Evolutionary conservation across 2,888 invertebrate genomes (phyloP).

Genomic region (Anaspis maculata): DNA sequence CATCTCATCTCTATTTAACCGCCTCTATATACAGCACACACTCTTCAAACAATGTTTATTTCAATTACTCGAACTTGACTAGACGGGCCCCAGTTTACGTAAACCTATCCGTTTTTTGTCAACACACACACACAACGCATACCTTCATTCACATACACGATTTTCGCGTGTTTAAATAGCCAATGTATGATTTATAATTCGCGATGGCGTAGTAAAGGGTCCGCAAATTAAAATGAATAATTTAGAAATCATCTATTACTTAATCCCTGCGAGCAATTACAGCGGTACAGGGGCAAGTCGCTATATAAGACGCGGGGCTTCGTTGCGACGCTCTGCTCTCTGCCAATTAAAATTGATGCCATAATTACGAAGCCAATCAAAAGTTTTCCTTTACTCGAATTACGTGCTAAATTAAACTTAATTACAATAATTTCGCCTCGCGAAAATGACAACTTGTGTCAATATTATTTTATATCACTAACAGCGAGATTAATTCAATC

Average conservation of each 20-base stretch:
- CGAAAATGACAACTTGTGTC: constrained; percentile 26
- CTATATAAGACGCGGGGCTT: constrained; percentile 24
- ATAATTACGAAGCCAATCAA: constrained; percentile 41
- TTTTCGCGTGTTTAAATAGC: constrained; percentile 7
- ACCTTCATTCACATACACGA: too few relatives aligned
- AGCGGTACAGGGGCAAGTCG: constrained; percentile 33
- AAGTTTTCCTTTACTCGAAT: constrained; percentile 35
- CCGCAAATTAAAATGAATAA: constrained; percentile 37
- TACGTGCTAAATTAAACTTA: constrained; percentile 34
- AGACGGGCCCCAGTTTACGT: too few relatives aligned
- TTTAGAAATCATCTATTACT: constrained; percentile 37
- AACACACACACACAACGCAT: too few relatives aligned
- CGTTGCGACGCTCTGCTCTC: constrained; percentile 21
- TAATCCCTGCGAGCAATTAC: constrained; percentile 38
- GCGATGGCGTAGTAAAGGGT: constrained; percentile 26
- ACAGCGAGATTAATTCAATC: too few relatives aligned
- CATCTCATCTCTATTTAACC: constrained; percentile 1
- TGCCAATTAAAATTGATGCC: constrained; percentile 42
- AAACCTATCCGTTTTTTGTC: too few relatives aligned
- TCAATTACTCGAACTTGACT: too few relatives aligned
- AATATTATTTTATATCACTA: constrained; percentile 19
- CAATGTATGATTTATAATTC: constrained; percentile 25
- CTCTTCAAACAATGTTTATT: too few relatives aligned
- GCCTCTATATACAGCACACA: constrained; percentile 3
- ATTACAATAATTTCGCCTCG: constrained; percentile 26